Conservation (phyloP, 2,888 invertebrate genomes). For the Hypolimnas misippus region DNA sequence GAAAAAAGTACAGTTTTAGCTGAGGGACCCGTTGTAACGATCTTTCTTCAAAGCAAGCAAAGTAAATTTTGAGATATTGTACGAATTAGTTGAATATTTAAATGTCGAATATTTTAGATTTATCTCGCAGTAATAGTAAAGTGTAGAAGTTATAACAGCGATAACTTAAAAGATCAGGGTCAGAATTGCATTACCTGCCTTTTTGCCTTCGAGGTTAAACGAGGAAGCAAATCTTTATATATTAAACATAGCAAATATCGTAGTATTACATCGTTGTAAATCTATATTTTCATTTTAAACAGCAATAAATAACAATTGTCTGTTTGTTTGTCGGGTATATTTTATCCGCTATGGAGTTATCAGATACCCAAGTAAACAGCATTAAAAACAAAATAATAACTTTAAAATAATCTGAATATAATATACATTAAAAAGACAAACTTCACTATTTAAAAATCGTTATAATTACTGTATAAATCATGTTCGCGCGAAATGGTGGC, state of each 20-base stretch:
- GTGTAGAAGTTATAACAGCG: background rate
- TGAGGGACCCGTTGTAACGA: background rate
- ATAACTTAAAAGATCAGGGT: background rate
- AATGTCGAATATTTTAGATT: background rate
- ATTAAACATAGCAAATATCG: background rate
- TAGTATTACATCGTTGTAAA: background rate
- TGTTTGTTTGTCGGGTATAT: background rate
- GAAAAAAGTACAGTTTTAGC: background rate
- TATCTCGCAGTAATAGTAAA: background rate
- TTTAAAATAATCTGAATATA: no score
- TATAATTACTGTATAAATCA: no score
- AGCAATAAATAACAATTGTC: background rate
- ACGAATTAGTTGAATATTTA: slow-evolving; percentile 1
- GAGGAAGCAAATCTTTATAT: background rate
- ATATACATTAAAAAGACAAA: no score
- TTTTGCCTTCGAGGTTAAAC: background rate
- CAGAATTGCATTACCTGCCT: background rate
- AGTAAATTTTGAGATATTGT: background rate
- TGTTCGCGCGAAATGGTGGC: no score
- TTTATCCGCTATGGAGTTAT: no score
- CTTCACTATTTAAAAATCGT: no score
- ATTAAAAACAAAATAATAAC: no score
- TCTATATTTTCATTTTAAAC: background rate
- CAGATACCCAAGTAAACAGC: no score
- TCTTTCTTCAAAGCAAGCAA: background rate